Percentiles rank a stretch among this genome's conserved stretches.
Conservation (phyloP, 2,113 vertebrate genomes). For the Zosterops hypoxanthus region DNA sequence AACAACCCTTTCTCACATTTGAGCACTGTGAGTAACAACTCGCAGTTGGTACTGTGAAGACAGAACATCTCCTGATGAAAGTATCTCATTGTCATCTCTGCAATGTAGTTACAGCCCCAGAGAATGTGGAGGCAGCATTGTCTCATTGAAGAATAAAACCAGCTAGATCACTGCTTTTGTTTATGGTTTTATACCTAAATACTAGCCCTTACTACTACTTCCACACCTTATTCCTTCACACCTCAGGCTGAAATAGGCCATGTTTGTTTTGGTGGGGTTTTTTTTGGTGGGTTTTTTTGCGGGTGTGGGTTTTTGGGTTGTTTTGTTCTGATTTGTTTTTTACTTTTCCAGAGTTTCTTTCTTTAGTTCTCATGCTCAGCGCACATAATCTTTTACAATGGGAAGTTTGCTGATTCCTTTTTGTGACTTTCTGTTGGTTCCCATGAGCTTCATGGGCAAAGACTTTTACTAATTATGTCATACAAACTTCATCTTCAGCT, state of each 20-base stretch:
- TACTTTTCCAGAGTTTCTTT: not conserved
- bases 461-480: not conserved
- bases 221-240: not conserved
- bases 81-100: not conserved
- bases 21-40: not conserved
- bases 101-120: constrained; percentile 19
- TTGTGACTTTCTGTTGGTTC: not conserved
- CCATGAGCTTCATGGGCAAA: not conserved
- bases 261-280: not conserved
- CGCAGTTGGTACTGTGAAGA: not conserved
- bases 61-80: not conserved
- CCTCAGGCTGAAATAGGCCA: not conserved
- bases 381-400: not conserved
- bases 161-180: not conserved
- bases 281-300: not conserved
- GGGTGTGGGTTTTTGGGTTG: no score
- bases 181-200: not conserved
- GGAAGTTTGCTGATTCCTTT: not conserved
- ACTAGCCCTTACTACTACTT: not conserved
- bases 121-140: constrained; percentile 53
- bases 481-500: not conserved
- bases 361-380: not conserved
- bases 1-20: not conserved
- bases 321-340: not conserved
- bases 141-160: not conserved